Base-by-base conservation (phyloP, 2,888 invertebrate species). In the Chydorus sphaericus region DNA sequence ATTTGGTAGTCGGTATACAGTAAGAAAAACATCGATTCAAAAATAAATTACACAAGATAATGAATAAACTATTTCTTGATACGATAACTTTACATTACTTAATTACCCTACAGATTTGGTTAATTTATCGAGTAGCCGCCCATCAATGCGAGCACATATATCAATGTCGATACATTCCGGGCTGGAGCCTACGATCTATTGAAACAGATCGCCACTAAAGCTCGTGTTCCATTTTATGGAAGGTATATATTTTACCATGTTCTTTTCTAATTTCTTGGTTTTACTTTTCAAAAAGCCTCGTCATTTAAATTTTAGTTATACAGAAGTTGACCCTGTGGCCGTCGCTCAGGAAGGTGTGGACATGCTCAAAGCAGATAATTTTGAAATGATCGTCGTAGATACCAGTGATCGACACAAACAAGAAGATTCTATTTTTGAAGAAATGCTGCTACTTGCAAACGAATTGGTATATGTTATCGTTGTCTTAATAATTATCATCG, bases 131-230 rank as follows among this genome's bases (percentile, higher is more conserved):
- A n/a, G n/a, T n/a, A n/a, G n/a, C n/a, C n/a, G n/a, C n/a, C n/a
- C n/a, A n/a, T n/a, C n/a, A n/a, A n/a, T n/a, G n/a, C n/a, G n/a
- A n/a, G n/a, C n/a, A n/a, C n/a, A n/a, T n/a, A n/a, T n/a, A n/a
- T 98, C 31, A 99, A 98, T 73, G 98, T 98, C 5, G 98, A 98
- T 72, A 98, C 98, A 50, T 99, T 98, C 76, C 82, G 98, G 74
- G 98, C 98, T 65, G 98, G 98, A 71, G 98, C 98, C 59, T 99
- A 97, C 67, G 98, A 99, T 75, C 98, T 99, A 74, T 82, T 98
- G 59, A 98, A 98, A 76, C 97, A 98, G 70, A 97, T 96, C 73
- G 94, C 96, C 65, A 96, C 96, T 16, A 96, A 96, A 74, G 96
- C 97, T 36, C 81, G 96, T 65, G 98, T 98, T 74, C 98, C 98